Evolutionary conservation across 1,140 invertebrate genomes (phyloP), one percentile per base, ranked within the genome.

Genomic region (Aphis gossypii): DNA sequence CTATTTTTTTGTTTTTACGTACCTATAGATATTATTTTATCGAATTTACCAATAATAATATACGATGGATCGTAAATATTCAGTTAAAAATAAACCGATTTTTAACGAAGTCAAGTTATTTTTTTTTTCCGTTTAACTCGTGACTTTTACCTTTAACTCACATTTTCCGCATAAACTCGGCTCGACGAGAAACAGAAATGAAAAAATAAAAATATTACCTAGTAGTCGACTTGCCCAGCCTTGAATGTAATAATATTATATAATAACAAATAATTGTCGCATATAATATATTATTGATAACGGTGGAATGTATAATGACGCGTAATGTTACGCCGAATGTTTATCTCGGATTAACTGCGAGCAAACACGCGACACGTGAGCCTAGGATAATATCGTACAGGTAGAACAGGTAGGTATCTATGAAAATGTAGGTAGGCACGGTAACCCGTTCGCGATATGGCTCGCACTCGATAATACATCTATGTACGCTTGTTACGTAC

Each of bases 301-400:
- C 60, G 9, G n/a, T n/a, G 1, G 60, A 76, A 76, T 76, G 3
- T n/a, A n/a, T 68, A n/a, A 76, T 76, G 23, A 76, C n/a, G 60
- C 11, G 14, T n/a, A 76, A 76, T 18, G 14, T 76, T 18, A 35
- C 30, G 5, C 60, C 60, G 60, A 76, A 76, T n/a, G 60, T n/a
- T 68, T 76, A 76, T 76, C 60, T 76, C n/a, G 60, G 60, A 76
- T 76, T 76, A 76, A 76, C 30, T 76, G 0, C 60, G 60, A 76
- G 30, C 60, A 76, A 76, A 76, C 60, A 76, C 60, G 60, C 60
- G 60, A 68, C 60, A 68, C 60, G 60, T 68, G 60, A 76, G 60
- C 30, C 60, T n/a, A n/a, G 56, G 9, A 30, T 30, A 18, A 76
- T 2, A 41, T 41, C 38, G 25, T 3, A 23, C 1, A 60, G n/a